Evolutionary conservation across 2,113 vertebrate genomes (phyloP).

Genomic region (Bubalus kerabau): DNA sequence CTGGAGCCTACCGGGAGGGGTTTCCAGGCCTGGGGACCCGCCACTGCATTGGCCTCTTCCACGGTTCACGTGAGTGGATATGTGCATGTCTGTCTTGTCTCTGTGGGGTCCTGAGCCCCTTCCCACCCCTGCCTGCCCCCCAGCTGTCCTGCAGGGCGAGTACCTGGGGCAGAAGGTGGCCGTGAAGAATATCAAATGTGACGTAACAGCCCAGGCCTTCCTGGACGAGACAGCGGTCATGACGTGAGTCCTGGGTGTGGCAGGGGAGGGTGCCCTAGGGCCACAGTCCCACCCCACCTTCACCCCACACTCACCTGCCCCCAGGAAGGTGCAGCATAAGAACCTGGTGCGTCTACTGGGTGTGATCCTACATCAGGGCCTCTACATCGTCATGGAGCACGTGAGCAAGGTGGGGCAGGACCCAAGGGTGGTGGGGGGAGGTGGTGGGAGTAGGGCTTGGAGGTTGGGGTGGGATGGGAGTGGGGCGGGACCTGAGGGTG

Average conservation of each 20-base stretch:
- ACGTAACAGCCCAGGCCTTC: conserved; percentile 92
- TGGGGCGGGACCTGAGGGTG: neutral
- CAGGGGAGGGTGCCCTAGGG: fast-evolving
- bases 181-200: conserved; percentile 93
- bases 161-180: conserved; percentile 93
- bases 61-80: fast-evolving
- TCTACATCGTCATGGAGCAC: conserved; percentile 93
- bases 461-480: no score
- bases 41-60: fast-evolving
- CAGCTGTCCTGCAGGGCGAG: conserved; percentile 88
- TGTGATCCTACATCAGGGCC: conserved; percentile 90
- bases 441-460: neutral
- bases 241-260: conserved; percentile 83
- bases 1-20: neutral
- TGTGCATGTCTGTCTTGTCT: neutral
- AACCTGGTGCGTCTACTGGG: conserved; percentile 91
- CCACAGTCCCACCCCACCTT: neutral
- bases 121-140: fast-evolving
- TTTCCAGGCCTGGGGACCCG: neutral
- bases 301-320: neutral
- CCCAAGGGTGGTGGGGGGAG: neutral
- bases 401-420: conserved; percentile 89
- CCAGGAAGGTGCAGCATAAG: conserved; percentile 90
- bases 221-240: conserved; percentile 90
- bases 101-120: neutral